phyloP scores from a whole-genome alignment of 2,888 invertebrate genomes.

The Monochamus alternatus region DNA sequence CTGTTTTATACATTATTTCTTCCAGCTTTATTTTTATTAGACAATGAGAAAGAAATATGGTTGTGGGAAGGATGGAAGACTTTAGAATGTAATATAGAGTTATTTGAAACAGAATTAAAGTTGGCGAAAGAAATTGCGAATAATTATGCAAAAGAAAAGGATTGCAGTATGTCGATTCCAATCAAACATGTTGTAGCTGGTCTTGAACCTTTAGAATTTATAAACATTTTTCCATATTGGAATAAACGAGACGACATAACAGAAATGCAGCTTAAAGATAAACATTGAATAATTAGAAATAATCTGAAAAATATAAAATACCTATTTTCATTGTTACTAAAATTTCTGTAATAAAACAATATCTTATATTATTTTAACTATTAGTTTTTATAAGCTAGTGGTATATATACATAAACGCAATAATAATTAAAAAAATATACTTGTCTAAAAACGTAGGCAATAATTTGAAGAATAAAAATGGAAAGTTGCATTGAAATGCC shows the following conservation, averaged over 20 bases:
- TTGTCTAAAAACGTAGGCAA: no score
- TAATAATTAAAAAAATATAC: no score
- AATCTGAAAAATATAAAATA: no score
- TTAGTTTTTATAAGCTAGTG: no score
- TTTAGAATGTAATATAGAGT: conserved; percentile 33
- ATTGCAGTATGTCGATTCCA: conserved; percentile 2
- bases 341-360: no score
- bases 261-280: neutral
- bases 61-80: conserved; percentile 52
- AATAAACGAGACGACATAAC: conserved; percentile 26
- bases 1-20: conserved; percentile 18
- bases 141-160: conserved; percentile 51
- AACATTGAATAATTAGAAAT: no score
- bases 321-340: no score
- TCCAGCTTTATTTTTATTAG: conserved; percentile 57
- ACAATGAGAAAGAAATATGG: conserved; percentile 58
- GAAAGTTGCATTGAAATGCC: no score
- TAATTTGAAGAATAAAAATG: no score
- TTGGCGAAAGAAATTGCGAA: conserved; percentile 45
- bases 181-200: conserved; percentile 48
- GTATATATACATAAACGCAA: no score
- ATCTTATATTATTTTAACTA: no score
- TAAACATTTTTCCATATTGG: conserved; percentile 58
- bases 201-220: conserved; percentile 55
- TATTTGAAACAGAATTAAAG: conserved; percentile 45